phyloP scores from a whole-genome alignment of 2,113 vertebrate species.

The Psittacara wagleri region DNA sequence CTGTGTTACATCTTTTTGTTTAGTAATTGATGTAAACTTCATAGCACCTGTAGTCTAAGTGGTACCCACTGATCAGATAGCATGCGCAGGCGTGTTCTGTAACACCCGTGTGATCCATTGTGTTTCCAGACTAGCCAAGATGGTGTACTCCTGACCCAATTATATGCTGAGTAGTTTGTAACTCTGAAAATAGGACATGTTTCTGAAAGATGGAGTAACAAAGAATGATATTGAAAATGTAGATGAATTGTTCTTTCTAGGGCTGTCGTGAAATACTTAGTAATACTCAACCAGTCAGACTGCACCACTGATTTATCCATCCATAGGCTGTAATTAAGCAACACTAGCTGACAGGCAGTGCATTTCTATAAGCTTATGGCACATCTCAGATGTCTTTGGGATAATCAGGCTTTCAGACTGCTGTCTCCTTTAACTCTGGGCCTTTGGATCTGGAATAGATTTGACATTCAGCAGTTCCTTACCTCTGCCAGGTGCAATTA shows the following conservation, averaged over 20 bases:
- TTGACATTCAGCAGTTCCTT: neutral
- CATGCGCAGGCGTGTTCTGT: rapidly evolving
- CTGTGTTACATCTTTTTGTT: neutral
- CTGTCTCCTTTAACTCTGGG: neutral
- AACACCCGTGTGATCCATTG: neutral
- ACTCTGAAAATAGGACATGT: neutral
- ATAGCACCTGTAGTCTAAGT: neutral
- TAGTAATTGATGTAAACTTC: neutral
- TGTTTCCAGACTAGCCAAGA: neutral
- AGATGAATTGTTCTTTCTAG: neutral
- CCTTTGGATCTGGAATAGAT: neutral
- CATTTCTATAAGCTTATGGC: neutral
- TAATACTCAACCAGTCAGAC: neutral
- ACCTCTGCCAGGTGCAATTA: neutral
- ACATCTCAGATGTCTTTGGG: neutral
- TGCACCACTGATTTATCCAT: neutral
- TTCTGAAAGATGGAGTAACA: neutral
- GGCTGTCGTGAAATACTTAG: neutral
- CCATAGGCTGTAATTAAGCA: neutral
- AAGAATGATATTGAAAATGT: neutral
- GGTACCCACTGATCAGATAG: neutral
- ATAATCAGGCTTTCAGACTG: neutral
- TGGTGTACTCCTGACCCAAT: neutral
- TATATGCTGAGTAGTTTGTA: neutral
- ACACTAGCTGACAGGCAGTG: neutral